Conservation (phyloP, 2,113 vertebrate genomes). For the Callaeas wilsoni region DNA sequence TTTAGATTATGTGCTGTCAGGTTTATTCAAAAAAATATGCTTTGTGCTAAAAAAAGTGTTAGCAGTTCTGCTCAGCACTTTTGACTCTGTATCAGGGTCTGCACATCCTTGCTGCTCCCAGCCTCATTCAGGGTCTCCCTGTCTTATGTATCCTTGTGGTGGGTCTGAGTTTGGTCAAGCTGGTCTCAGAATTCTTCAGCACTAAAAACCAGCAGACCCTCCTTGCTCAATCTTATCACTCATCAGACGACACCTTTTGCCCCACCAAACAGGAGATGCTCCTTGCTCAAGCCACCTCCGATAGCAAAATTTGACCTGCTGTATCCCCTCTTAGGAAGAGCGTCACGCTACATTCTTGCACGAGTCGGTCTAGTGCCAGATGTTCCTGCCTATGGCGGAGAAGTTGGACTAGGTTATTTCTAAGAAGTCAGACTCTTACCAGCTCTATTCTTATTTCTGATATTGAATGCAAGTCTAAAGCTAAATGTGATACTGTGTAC, state of each 20-base stretch:
- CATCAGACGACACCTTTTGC: background rate
- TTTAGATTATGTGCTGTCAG: background rate
- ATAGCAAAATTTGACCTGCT: background rate
- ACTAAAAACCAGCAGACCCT: background rate
- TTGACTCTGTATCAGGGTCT: background rate
- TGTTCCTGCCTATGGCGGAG: background rate
- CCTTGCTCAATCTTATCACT: background rate
- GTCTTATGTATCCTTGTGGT: background rate
- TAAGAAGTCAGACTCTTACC: background rate
- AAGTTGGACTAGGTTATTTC: background rate
- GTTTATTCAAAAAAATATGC: background rate
- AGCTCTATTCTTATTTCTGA: background rate
- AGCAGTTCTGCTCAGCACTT: background rate
- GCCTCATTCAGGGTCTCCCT: too few species aligned
- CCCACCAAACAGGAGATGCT: background rate
- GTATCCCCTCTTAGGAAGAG: background rate
- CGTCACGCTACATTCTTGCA: accelerated
- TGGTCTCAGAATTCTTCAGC: background rate
- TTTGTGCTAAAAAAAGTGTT: background rate
- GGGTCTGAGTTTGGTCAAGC: background rate
- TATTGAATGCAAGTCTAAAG: background rate
- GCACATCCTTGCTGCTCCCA: background rate
- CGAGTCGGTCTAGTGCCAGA: background rate
- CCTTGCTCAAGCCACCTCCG: background rate
- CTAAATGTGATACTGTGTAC: background rate